phyloP scores from a whole-genome alignment of 2,888 invertebrate genomes.

The Brachyopa scutellaris region DNA sequence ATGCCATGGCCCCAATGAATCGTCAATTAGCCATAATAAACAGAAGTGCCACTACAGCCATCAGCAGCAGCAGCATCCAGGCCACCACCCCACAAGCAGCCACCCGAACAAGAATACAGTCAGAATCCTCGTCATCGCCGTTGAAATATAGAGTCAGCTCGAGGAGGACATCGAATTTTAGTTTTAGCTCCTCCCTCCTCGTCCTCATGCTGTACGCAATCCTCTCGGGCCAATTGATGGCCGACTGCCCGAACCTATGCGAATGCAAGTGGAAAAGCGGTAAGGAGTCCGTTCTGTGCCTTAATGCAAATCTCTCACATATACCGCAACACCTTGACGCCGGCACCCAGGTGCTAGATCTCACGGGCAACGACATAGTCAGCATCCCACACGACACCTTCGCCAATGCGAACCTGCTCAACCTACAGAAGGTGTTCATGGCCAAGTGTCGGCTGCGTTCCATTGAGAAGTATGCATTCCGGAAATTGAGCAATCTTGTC shows the following conservation, averaged over 20 bases:
- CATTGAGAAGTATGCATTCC: constrained; percentile 89
- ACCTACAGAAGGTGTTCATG: constrained; percentile 91
- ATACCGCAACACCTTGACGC: constrained; percentile 89
- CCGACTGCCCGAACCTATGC: constrained; percentile 89
- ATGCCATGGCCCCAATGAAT: constrained; percentile 77
- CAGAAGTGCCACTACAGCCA: constrained; percentile 57
- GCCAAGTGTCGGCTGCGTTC: constrained; percentile 87
- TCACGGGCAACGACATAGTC: constrained; percentile 88
- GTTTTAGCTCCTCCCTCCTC: constrained; percentile 60
- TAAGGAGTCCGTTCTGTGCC: constrained; percentile 92
- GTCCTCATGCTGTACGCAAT: constrained; percentile 73
- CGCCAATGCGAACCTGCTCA: constrained; percentile 88
- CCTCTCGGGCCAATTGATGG: constrained; percentile 78
- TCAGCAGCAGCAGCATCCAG: constrained; percentile 36
- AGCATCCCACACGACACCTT: constrained; percentile 88
- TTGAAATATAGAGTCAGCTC: constrained; percentile 28
- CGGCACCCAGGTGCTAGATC: constrained; percentile 90
- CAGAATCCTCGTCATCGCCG: constrained; percentile 52
- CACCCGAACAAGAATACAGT: constrained; percentile 28
- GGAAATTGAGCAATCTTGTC: constrained; percentile 90
- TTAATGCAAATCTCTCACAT: constrained; percentile 88
- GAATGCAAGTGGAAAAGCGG: constrained; percentile 95
- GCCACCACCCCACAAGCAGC: constrained; percentile 40
- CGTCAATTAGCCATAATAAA: constrained; percentile 73
- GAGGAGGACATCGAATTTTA: constrained; percentile 50